These are phyloP conservation scores for Ceyx margarethae DNA, from an alignment of 2,113 vertebrate genomes.

Conservation along the genomic window DNA sequence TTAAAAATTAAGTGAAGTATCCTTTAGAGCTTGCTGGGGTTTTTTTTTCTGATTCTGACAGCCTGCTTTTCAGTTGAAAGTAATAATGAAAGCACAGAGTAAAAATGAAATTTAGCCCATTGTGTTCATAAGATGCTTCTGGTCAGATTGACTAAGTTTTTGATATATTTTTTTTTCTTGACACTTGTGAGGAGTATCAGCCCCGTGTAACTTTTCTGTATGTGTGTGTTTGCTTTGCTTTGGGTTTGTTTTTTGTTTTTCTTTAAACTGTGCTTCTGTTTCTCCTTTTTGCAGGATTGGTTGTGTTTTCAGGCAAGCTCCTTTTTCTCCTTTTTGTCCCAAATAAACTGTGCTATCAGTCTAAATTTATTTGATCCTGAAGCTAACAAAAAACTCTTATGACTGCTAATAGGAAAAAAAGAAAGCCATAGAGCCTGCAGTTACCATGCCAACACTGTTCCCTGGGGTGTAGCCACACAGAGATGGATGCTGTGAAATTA, in stretches of 20 bases:
- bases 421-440: constrained; percentile 38
- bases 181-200: background rate
- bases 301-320: background rate
- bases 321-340: background rate
- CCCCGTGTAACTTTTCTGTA: background rate
- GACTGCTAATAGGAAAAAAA: constrained; percentile 15
- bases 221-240: background rate
- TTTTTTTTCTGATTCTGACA: background rate
- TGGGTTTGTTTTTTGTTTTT: background rate
- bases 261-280: background rate
- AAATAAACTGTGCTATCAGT: background rate
- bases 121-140: background rate
- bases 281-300: background rate
- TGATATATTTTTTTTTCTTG: background rate
- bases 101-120: background rate
- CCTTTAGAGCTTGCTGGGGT: background rate
- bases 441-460: constrained; percentile 76
- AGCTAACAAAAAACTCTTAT: constrained; percentile 28
- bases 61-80: background rate
- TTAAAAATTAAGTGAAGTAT: background rate
- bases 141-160: background rate
- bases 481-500: constrained; percentile 60
- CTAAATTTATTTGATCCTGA: background rate
- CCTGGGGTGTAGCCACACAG: constrained; percentile 42
- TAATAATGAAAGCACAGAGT: background rate